Percentiles rank a stretch among this genome's conserved stretches.
Conservation (phyloP, 2,113 vertebrate species). For the Salvelinus alpinus region DNA sequence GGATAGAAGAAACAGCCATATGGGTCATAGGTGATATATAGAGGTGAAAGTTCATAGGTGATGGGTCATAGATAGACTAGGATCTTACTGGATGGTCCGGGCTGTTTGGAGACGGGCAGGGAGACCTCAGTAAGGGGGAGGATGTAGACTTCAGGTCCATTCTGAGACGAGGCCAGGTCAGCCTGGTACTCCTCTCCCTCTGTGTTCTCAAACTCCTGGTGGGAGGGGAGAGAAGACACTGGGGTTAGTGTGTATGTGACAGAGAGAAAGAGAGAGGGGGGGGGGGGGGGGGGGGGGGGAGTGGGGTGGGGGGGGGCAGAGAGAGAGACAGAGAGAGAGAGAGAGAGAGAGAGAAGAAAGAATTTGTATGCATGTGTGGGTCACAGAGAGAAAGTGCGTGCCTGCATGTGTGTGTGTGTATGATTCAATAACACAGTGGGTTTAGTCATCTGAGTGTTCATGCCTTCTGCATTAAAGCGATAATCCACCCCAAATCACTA, state of each 20-base stretch:
- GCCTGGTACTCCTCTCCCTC: slow-evolving; percentile 88
- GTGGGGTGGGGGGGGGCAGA: no score
- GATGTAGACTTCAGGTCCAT: slow-evolving; percentile 92
- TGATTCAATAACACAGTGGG: slow-evolving; percentile 27
- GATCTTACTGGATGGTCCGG: slow-evolving; percentile 89
- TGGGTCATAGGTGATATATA: no score
- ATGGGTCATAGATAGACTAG: background rate
- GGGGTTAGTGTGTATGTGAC: background rate
- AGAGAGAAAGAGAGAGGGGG: background rate
- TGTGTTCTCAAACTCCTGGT: slow-evolving; percentile 92
- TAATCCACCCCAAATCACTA: no score
- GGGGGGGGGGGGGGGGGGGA: no score
- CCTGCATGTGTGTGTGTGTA: no score
- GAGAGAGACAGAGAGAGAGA: no score
- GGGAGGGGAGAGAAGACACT: background rate
- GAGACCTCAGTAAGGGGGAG: slow-evolving; percentile 95
- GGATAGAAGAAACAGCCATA: background rate
- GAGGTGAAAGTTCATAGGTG: background rate
- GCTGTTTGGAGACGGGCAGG: slow-evolving; percentile 92
- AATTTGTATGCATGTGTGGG: no score
- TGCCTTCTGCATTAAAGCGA: no score
- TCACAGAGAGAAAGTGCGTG: no score
- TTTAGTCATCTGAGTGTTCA: slow-evolving; percentile 51
- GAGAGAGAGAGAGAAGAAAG: no score
- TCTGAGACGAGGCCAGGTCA: slow-evolving; percentile 81